A percentile compares a stretch with the other conserved stretches of the same genome.
These are phyloP conservation scores for Sylvia atricapilla DNA, from an alignment of 2,113 vertebrate species.

Conservation along the genomic window DNA sequence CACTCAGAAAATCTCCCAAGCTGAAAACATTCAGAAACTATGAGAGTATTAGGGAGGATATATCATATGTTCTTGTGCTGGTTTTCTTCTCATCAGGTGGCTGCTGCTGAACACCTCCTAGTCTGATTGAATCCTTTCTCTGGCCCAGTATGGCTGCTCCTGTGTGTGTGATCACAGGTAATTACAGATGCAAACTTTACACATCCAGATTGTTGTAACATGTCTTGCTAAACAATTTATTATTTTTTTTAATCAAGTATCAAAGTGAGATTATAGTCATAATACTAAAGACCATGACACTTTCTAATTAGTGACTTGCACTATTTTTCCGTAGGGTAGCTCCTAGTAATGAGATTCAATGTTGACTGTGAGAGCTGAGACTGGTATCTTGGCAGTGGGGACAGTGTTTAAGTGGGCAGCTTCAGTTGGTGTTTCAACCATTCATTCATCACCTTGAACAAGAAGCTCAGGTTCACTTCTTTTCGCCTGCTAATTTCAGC, in stretches of 20 bases:
- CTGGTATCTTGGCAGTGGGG: background rate
- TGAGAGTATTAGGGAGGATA: background rate
- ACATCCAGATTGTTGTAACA: background rate
- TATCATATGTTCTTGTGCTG: background rate
- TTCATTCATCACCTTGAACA: background rate
- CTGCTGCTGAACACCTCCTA: background rate
- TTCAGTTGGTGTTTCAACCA: background rate
- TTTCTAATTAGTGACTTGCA: conserved; percentile 1
- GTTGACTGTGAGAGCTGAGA: background rate
- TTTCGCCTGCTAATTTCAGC: background rate
- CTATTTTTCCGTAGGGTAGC: background rate
- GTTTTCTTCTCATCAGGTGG: background rate
- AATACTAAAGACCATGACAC: background rate
- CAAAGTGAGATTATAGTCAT: conserved; percentile 2
- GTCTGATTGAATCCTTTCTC: background rate
- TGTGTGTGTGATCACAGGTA: background rate
- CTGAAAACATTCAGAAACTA: background rate
- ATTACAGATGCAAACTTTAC: background rate
- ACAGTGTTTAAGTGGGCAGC: background rate
- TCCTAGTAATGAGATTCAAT: background rate
- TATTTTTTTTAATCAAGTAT: background rate
- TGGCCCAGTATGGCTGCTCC: background rate
- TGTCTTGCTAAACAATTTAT: background rate
- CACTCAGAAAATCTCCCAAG: background rate
- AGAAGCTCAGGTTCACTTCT: background rate